These are phyloP conservation scores for Alaudala cheleensis DNA, from an alignment of 2,113 vertebrate genomes.

Conservation along the genomic window DNA sequence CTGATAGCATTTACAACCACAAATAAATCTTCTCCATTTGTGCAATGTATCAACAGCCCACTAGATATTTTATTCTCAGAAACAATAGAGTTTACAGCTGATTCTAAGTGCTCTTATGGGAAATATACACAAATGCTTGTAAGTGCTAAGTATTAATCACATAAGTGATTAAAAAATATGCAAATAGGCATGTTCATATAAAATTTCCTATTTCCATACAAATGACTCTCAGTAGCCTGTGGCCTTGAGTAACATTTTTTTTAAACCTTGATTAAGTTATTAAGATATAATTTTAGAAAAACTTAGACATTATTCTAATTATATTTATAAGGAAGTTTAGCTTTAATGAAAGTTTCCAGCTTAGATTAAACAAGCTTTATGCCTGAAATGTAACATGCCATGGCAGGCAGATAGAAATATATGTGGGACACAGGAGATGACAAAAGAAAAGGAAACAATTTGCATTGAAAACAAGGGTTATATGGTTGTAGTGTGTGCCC, in stretches of 20 bases:
- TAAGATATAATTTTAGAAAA: not conserved
- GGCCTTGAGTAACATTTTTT: not conserved
- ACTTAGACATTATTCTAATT: not conserved
- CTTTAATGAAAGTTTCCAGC: not conserved
- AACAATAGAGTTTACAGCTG: not conserved
- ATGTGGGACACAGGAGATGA: slow-evolving; percentile 77
- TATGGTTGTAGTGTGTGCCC: slow-evolving; percentile 74
- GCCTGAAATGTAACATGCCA: slow-evolving; percentile 31
- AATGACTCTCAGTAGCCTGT: not conserved
- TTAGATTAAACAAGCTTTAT: not conserved
- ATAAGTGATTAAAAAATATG: not conserved
- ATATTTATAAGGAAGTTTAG: not conserved
- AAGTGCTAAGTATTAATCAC: not conserved
- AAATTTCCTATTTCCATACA: not conserved
- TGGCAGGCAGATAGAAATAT: slow-evolving; percentile 78
- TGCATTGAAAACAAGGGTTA: slow-evolving; percentile 78
- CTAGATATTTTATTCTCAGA: not conserved
- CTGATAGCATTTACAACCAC: not conserved
- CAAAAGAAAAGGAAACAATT: slow-evolving; percentile 81
- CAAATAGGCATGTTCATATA: not conserved
- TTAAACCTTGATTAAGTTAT: not conserved
- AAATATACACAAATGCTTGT: not conserved
- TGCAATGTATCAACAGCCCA: not conserved
- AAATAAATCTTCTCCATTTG: not conserved
- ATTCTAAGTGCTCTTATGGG: not conserved